Base-by-base conservation (phyloP, 2,797 vertebrate species). In the Craterocephalus amniculus region DNA sequence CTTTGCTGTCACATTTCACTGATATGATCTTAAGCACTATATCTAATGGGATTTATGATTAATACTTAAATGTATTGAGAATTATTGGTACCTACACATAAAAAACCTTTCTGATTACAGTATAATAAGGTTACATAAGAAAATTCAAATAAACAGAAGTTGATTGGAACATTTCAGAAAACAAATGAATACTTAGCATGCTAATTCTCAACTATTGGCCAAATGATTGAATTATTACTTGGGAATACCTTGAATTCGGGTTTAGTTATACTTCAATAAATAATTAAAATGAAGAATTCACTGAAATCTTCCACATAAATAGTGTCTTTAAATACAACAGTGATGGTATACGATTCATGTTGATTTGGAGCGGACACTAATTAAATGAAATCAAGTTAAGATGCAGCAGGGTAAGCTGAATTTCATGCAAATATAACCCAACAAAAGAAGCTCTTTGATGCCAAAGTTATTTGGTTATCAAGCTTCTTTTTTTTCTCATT, bases 251-350 rank as follows among this genome's bases (percentile, higher is more conserved):
- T 72, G 70, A 87, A 85, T 76, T 38, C 58, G 70, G 57, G 60
- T 73, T 64, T 36, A 31, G 67, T 67, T 56, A 76, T 63, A 62
- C 77, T 87, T 52, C 52, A 94, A 94, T 94, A 94, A 94, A 94
- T 91, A 92, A 75, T 78, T 91, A 87, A 90, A 90, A 90, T 64
- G 84, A 86, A 85, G 79, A 81, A 85, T 67, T 82, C 57, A 69
- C 63, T 76, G 43, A 83, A 85, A 76, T 85, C 86, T 76, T 80
- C 74, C 64, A 77, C 76, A 93, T 94, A 94, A 93, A 94, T 94
- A 93, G 66, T 83, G 74, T 56, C 79, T 79, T 90, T 92, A 91
- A 88, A 91, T 92, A 84, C 43, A 80, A 71, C 64, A 6, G 58
- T 74, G 66, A 78, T 83, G 67, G 73, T 81, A 67, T 67, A 83